Evolutionary conservation across 2,888 invertebrate genomes (phyloP).

Genomic region (Plebejus argus): DNA sequence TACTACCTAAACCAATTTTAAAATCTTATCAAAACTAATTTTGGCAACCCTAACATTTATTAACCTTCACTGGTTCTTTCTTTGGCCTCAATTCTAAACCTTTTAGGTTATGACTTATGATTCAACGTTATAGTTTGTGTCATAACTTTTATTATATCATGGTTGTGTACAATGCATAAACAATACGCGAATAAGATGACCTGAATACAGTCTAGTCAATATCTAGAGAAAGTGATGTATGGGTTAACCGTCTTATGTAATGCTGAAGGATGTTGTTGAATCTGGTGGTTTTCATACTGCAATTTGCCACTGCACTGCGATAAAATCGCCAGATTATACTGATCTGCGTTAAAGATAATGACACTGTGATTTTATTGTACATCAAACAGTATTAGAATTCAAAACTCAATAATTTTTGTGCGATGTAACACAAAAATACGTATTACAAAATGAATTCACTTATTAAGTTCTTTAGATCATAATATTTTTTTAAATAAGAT

Average conservation of each 20-base stretch:
- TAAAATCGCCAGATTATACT: too few species aligned
- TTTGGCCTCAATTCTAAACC: background rate
- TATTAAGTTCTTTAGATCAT: too few species aligned
- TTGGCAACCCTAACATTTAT: background rate
- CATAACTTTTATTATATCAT: constrained; percentile 56
- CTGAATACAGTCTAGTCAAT: constrained; percentile 63
- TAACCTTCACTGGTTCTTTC: background rate
- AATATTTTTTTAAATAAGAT: too few species aligned
- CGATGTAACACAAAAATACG: too few species aligned
- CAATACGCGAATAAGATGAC: constrained; percentile 63
- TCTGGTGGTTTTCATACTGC: constrained; percentile 32
- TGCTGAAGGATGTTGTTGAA: constrained; percentile 46
- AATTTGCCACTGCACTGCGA: constrained; percentile 33
- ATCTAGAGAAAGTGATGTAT: constrained; percentile 76
- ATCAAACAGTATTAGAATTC: too few species aligned
- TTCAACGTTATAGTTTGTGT: background rate
- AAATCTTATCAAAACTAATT: background rate
- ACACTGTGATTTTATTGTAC: too few species aligned
- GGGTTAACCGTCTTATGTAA: constrained; percentile 63
- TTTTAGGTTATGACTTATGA: background rate
- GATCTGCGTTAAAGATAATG: too few species aligned
- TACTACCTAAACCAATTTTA: too few species aligned
- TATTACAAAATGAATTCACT: too few species aligned
- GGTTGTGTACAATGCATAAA: constrained; percentile 62
- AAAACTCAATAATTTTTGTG: too few species aligned